Evolutionary conservation across 2,888 invertebrate species (phyloP).

Genomic region (Parnassius orleans): DNA sequence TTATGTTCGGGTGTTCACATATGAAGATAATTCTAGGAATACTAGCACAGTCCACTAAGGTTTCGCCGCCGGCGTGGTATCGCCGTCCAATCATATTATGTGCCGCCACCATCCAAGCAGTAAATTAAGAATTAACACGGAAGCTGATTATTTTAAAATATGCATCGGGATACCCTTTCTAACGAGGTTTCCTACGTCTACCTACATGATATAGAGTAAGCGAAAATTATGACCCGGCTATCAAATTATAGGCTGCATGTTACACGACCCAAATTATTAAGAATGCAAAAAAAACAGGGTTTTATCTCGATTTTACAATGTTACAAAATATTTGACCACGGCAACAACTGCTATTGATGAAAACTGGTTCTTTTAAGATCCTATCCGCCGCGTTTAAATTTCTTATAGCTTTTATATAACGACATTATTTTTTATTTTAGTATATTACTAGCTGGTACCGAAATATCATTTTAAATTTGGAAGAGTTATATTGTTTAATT

Average conservation of each 20-base stretch:
- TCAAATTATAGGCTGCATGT: constrained; percentile 28
- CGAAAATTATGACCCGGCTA: constrained; percentile 23
- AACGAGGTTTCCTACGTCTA: constrained; percentile 46
- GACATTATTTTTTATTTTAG: too few relatives aligned
- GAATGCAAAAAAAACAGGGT: neutral
- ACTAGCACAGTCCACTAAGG: constrained; percentile 55
- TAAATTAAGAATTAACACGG: constrained; percentile 79
- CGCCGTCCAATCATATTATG: constrained; percentile 66
- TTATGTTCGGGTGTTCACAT: neutral
- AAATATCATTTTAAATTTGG: too few relatives aligned
- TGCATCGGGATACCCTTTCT: constrained; percentile 72
- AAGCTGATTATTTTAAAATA: constrained; percentile 78
- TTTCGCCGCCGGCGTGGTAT: constrained; percentile 55
- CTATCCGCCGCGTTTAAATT: too few relatives aligned
- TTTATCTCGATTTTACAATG: too few relatives aligned
- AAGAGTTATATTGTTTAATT: too few relatives aligned
- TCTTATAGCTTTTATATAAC: too few relatives aligned
- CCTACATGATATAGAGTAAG: constrained; percentile 16
- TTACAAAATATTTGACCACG: constrained; percentile 23
- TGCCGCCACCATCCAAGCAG: constrained; percentile 70
- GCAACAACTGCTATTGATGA: too few relatives aligned
- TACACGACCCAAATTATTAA: constrained; percentile 13
- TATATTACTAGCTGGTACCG: too few relatives aligned
- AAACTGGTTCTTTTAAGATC: too few relatives aligned
- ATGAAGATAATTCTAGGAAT: constrained; percentile 18